Base-by-base conservation (phyloP, 2,888 invertebrate species). In the Clusia tigrina region DNA sequence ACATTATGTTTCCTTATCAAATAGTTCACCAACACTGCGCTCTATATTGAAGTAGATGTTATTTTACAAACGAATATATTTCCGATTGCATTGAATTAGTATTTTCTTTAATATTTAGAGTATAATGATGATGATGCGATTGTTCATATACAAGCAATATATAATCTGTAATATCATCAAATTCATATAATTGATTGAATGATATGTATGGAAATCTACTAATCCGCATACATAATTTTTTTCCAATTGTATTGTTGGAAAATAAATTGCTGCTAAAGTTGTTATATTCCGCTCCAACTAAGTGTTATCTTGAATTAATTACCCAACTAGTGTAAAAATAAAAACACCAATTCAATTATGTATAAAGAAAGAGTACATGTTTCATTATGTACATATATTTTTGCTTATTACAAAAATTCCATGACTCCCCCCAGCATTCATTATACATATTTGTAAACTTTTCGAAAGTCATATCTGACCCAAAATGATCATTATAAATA, bases 391-490 rank as follows among this genome's bases (percentile, higher is more conserved):
- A n/a, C n/a, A n/a, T n/a, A n/a, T n/a, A n/a, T 78, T 78, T 66
- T 76, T 76, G 55, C 69, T n/a, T 69, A 24, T 75, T 1, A 72
- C 71, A 10, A 78, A 25, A 67, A 78, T 78, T 5, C 72, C 69
- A 67, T 74, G 74, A 17, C 68, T 72, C 63, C 20, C 69, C 68
- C 80, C 80, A 81, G 63, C 77, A 77, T 54, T 66, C 23, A 1
- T 55, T 20, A 60, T 79, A 80, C 15, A 79, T 61, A 37, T 72
- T 52, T 58, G 65, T 67, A 69, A 81, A 81, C 20, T 67, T 25
- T 23, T 69, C 56, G 58, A 72, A 74, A 9, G 59, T 54, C 67
- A 77, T 69, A 65, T 77, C 74, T 3, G 67, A 17, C 22, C 60
- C 54, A 5, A 63, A 42, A 62, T 62, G 62, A 53, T 58, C 62